Conservation (phyloP, 1,140 invertebrate genomes). For the Hesperophylax magnus region DNA sequence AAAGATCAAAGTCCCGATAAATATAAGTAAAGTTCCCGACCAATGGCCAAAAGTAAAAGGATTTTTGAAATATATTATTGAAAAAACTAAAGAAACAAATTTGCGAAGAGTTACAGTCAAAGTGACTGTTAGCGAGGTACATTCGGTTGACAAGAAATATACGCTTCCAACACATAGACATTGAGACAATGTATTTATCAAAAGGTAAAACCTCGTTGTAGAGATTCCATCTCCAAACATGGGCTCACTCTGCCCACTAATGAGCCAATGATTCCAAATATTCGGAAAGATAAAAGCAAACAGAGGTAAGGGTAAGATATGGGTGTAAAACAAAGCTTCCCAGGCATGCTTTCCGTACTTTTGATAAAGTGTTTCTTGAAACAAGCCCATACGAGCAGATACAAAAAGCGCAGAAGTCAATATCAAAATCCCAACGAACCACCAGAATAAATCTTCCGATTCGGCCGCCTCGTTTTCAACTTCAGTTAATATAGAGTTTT, state of each 20-base stretch:
- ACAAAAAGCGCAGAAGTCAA: slow-evolving; percentile 92
- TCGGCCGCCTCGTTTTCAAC: slow-evolving; percentile 68
- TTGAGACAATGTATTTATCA: slow-evolving; percentile 92
- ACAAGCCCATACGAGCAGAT: slow-evolving; percentile 97
- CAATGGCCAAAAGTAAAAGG: slow-evolving; percentile 94
- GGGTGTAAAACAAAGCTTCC: slow-evolving; percentile 96
- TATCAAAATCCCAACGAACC: slow-evolving; percentile 86
- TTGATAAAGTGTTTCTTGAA: slow-evolving; percentile 91
- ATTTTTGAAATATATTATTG: slow-evolving; percentile 96
- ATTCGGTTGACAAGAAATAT: slow-evolving; percentile 94
- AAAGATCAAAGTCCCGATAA: slow-evolving; percentile 94
- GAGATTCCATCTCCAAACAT: slow-evolving; percentile 74
- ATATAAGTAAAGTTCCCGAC: slow-evolving; percentile 93
- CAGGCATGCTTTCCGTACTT: slow-evolving; percentile 94
- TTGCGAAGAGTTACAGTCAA: slow-evolving; percentile 96
- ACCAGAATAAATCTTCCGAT: slow-evolving; percentile 82
- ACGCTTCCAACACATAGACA: slow-evolving; percentile 97
- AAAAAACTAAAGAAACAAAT: slow-evolving; percentile 95
- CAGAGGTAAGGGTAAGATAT: slow-evolving; percentile 89
- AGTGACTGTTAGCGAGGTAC: slow-evolving; percentile 94
- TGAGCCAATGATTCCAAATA: slow-evolving; percentile 79
- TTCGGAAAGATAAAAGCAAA: slow-evolving; percentile 84
- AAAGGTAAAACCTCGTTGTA: slow-evolving; percentile 84
- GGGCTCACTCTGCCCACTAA: slow-evolving; percentile 73
- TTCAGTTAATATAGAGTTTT: slow-evolving; percentile 65